Evolutionary conservation across 2,797 vertebrate species (phyloP), one percentile per base, ranked within the genome.

Genomic region (Dipus sagitta): DNA sequence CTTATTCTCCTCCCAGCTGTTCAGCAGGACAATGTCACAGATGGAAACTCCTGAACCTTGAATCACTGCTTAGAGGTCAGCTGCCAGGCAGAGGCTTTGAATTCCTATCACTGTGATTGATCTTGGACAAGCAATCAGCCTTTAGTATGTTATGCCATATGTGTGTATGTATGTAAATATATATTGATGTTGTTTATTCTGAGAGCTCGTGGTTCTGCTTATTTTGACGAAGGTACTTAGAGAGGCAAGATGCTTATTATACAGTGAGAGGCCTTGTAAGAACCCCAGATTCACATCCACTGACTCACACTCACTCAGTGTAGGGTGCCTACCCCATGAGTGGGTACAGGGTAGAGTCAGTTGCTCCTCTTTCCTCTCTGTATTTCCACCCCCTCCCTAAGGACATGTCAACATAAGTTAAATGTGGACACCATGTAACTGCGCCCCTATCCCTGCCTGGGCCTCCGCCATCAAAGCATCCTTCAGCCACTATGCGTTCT

Each of bases 401-500:
- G 79, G n/a, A n/a, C 58, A 28, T 8, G 26, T 1, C 71, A 58
- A 28, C 58, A 0, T 13, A 62, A 58, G 54, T 60, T 32, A 67
- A 92, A 32, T 58, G n/a, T 92, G 79, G 79, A 47, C 4, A 1
- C 0, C 42, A 42, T 72, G 38, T 32, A 88, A 90, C 64, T 42
- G 30, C 17, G n/a, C 34, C 78, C 87, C 81, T 20, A 23, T 26
- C 64, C 83, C 28, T 32, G 8, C 42, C 26, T 28, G 26, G 58
- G 34, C 52, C 71, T 82, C 87, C 13, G 65, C 64, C 81, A 67
- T 92, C 90, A 83, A 87, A 80, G 52, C 85, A 62, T 52, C 70
- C 87, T 81, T 10, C 42, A 95, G 74, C 32, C 86, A 47, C 47
- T 24, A 70, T 90, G 85, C 24, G 81, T 84, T 90, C 68, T 62